Evolutionary conservation across 2,113 vertebrate genomes (phyloP).

Genomic region (Fregetta grallaria): DNA sequence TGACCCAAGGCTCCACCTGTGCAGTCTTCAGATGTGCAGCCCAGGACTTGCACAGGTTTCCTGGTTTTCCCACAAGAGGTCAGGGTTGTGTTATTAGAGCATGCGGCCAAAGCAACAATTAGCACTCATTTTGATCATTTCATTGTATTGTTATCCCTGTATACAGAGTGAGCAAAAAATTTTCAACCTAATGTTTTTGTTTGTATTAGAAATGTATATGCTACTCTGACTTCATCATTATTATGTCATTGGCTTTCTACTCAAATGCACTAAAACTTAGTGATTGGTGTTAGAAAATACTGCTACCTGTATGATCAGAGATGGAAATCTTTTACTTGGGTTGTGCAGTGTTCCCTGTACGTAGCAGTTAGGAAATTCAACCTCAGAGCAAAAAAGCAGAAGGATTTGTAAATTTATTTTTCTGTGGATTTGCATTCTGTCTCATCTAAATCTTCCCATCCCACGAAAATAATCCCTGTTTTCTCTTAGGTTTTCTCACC

Average conservation of each 20-base stretch:
- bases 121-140: background rate
- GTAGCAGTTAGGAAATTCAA: fast-evolving
- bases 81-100: slow-evolving; percentile 68
- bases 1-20: background rate
- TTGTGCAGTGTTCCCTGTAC: background rate
- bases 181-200: background rate
- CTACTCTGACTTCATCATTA: background rate
- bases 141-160: background rate
- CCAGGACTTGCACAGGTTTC: slow-evolving; percentile 19
- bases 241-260: background rate
- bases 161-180: background rate
- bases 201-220: background rate
- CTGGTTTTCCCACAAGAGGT: slow-evolving; percentile 72
- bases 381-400: background rate
- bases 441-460: background rate
- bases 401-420: background rate
- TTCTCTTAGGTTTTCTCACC: background rate
- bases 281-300: background rate
- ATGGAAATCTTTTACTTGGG: background rate
- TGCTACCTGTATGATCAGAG: background rate
- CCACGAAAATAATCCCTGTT: background rate
- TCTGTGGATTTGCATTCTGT: background rate
- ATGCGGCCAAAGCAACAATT: background rate
- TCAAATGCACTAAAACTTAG: background rate
- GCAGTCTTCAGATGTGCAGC: background rate